A percentile compares a stretch with the other conserved stretches of the same genome.
Evolutionary conservation across 1,140 invertebrate genomes (phyloP).

Genomic region (Drosophila busckii): DNA sequence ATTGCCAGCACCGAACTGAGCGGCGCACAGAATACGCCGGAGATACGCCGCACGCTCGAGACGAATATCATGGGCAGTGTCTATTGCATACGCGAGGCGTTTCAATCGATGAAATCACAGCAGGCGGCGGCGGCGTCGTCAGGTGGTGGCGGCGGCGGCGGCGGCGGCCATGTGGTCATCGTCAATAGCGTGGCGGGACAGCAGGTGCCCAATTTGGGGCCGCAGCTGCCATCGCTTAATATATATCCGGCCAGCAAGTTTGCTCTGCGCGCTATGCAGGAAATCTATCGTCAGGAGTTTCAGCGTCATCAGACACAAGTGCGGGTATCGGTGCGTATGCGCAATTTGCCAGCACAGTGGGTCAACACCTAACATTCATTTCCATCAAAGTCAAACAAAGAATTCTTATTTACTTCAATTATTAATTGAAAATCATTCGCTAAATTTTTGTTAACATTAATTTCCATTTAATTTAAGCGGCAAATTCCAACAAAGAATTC

Average conservation of each 20-base stretch:
- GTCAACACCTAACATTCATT: no score
- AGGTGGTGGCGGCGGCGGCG: constrained; percentile 79
- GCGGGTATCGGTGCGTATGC: constrained; percentile 85
- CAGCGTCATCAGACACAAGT: constrained; percentile 70
- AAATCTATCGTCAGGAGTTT: constrained; percentile 81
- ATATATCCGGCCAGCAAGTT: constrained; percentile 83
- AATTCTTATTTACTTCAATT: no score
- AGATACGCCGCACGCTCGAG: constrained; percentile 80
- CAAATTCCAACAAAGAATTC: no score
- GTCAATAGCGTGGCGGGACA: constrained; percentile 72
- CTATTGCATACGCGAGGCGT: constrained; percentile 84
- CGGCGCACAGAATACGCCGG: constrained; percentile 74
- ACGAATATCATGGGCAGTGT: constrained; percentile 85
- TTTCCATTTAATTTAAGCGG: no score
- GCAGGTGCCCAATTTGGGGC: constrained; percentile 67
- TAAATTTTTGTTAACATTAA: no score
- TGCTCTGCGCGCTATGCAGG: constrained; percentile 82
- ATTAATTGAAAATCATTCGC: no score
- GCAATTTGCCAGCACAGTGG: no score
- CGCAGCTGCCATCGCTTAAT: constrained; percentile 75
- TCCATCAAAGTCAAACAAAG: no score
- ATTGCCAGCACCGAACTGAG: constrained; percentile 79
- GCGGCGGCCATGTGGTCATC: constrained; percentile 84
- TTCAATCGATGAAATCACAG: constrained; percentile 86
- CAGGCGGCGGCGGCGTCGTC: constrained; percentile 81